A percentile compares a stretch with the other conserved stretches of the same genome.
Evolutionary conservation across 2,888 invertebrate species (phyloP).

Genomic region (Habroteleia sp.): DNA sequence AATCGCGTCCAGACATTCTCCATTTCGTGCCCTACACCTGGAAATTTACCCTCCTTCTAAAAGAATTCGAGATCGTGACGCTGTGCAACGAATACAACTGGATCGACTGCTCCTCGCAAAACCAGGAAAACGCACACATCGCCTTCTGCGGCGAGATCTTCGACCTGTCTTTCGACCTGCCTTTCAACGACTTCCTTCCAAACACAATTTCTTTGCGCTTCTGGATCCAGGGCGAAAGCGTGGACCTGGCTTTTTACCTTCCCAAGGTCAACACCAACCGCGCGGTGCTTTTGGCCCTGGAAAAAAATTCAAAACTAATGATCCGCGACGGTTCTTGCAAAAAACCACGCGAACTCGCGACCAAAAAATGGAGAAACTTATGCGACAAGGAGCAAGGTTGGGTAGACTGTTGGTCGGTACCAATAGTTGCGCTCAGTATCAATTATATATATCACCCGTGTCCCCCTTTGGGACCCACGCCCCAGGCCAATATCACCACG

Average conservation of each 20-base stretch:
- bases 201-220: slow-evolving; percentile 93
- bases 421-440: slow-evolving; percentile 95
- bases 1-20: slow-evolving; percentile 94
- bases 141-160: slow-evolving; percentile 97
- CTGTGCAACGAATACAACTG: slow-evolving; percentile 98
- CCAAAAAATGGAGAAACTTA: slow-evolving; percentile 90
- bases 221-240: slow-evolving; percentile 97
- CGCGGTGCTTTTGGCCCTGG: slow-evolving; percentile 90
- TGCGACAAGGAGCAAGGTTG: slow-evolving; percentile 90
- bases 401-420: slow-evolving; percentile 98
- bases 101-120: slow-evolving; percentile 98
- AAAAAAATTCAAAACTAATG: slow-evolving; percentile 93
- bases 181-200: slow-evolving; percentile 96
- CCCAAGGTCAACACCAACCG: slow-evolving; percentile 96
- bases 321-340: slow-evolving; percentile 87
- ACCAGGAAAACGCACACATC: slow-evolving; percentile 96
- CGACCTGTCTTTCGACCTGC: slow-evolving; percentile 95
- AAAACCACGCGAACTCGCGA: slow-evolving; percentile 82
- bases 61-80: slow-evolving; percentile 97
- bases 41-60: slow-evolving; percentile 93
- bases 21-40: slow-evolving; percentile 98
- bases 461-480: slow-evolving; percentile 92
- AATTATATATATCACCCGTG: slow-evolving; percentile 96
- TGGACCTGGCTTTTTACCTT: slow-evolving; percentile 93
- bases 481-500: slow-evolving; percentile 95